These are phyloP conservation scores for Phengaris alcon DNA, from an alignment of 2,888 invertebrate species.

Conservation along the genomic window DNA sequence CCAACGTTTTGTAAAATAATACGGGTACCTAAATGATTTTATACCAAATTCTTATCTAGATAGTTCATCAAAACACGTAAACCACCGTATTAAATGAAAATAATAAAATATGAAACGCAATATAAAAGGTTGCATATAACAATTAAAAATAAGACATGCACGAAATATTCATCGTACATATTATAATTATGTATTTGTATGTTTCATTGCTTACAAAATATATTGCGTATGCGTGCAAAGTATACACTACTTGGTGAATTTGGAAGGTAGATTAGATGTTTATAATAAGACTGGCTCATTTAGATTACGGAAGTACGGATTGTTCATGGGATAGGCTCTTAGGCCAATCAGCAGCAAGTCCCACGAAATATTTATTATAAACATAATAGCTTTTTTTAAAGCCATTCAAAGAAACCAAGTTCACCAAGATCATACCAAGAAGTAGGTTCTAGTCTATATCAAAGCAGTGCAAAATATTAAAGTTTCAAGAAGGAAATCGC, in stretches of 20 bases:
- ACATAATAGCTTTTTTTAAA: no score
- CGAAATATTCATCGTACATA: neutral
- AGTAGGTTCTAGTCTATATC: no score
- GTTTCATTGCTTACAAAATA: neutral
- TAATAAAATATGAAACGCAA: conserved; percentile 13
- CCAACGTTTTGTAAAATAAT: neutral
- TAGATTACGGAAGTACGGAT: no score
- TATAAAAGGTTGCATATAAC: neutral
- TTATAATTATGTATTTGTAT: no score
- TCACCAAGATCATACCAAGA: no score
- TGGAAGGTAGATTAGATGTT: neutral
- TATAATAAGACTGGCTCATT: no score
- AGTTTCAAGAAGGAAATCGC: no score
- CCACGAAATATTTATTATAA: no score
- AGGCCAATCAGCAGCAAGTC: no score
- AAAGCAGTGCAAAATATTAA: no score
- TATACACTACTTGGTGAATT: neutral
- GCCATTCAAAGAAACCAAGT: no score
- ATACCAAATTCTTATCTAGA: neutral
- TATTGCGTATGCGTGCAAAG: neutral
- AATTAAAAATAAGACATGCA: neutral
- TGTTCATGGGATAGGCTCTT: no score
- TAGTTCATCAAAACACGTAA: conserved; percentile 7
- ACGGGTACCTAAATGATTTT: neutral
- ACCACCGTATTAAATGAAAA: neutral